phyloP scores from a whole-genome alignment of 2,113 vertebrate genomes.

The Aegotheles bennettii region DNA sequence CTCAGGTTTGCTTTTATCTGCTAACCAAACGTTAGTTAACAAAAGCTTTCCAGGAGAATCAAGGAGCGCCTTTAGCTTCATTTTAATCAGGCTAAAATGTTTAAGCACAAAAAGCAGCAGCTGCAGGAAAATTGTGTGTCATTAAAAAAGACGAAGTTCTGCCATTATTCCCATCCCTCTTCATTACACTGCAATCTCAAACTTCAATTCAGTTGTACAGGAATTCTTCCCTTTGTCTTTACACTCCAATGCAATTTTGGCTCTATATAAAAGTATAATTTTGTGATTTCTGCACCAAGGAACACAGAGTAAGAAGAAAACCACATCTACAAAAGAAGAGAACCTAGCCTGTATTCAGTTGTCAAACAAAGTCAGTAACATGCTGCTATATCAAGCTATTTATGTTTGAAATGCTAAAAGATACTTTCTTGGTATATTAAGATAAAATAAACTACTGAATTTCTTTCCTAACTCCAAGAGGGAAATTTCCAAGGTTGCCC shows the following conservation, averaged over 20 bases:
- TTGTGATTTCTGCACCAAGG: neutral
- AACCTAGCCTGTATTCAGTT: neutral
- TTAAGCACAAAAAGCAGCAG: neutral
- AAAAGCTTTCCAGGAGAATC: slow-evolving; percentile 33
- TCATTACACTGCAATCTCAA: neutral
- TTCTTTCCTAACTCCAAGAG: neutral
- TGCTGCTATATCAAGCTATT: neutral
- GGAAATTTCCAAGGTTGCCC: neutral
- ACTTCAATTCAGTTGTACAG: neutral
- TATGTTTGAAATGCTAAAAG: neutral
- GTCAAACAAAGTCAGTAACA: neutral
- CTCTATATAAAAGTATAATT: neutral
- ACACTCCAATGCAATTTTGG: neutral
- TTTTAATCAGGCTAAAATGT: neutral
- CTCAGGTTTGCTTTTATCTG: neutral
- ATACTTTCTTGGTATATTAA: neutral
- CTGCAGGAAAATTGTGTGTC: neutral
- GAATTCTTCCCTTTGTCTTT: neutral
- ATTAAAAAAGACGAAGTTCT: neutral
- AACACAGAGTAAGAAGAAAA: neutral
- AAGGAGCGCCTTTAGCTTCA: neutral
- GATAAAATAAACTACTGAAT: neutral
- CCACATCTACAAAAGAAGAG: neutral
- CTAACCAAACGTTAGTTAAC: neutral
- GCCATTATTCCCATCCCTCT: neutral